Evolutionary conservation across 2,888 invertebrate species (phyloP).

Genomic region (Seira musarum): DNA sequence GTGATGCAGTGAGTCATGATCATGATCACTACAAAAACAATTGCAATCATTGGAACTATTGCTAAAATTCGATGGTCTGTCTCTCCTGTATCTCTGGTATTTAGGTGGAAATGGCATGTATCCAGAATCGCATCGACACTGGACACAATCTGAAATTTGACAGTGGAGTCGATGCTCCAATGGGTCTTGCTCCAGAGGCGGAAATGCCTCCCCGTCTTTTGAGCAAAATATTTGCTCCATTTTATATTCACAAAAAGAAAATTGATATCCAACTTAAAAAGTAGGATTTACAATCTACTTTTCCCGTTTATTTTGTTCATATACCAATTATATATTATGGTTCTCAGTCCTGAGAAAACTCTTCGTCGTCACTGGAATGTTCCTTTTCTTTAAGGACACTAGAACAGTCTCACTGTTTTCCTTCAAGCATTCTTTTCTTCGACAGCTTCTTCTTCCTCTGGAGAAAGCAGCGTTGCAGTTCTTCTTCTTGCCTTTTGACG

Average conservation of each 20-base stretch:
- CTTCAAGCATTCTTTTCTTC: neutral
- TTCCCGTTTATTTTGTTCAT: neutral
- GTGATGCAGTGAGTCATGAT: too few species aligned
- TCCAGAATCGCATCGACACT: conserved; percentile 52
- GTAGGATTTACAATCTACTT: neutral
- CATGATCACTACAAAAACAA: too few species aligned
- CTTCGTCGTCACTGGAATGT: conserved; percentile 46
- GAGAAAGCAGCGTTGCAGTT: neutral
- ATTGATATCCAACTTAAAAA: neutral
- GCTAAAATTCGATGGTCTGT: too few species aligned
- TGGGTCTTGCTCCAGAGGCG: conserved; percentile 36
- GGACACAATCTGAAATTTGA: conserved; percentile 44
- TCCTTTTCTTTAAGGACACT: conserved; percentile 23
- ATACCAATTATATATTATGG: too few species aligned
- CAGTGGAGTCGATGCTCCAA: conserved; percentile 48
- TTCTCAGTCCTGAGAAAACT: conserved; percentile 43
- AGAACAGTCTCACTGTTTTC: conserved; percentile 23
- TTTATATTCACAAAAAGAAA: too few species aligned
- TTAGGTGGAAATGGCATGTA: conserved; percentile 23
- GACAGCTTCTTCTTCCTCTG: neutral
- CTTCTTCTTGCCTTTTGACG: conserved; percentile 21
- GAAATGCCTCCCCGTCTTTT: neutral
- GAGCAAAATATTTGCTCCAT: neutral
- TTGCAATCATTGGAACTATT: too few species aligned
- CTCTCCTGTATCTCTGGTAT: neutral